phyloP scores from a whole-genome alignment of 1,140 invertebrate species.

The Helicoverpa zea region DNA sequence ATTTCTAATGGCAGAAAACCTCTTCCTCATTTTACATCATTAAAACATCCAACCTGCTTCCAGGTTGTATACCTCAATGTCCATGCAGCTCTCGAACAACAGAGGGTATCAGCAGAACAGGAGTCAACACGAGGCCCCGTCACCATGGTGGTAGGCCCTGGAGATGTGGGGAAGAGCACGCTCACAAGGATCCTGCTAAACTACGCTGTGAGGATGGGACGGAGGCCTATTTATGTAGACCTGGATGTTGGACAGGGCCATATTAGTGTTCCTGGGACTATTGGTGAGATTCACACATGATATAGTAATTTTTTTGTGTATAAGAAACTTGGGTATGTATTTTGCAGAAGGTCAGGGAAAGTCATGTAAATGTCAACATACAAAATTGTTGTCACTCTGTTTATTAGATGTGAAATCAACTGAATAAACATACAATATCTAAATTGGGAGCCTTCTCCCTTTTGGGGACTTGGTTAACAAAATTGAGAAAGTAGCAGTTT shows the following conservation, averaged over 20 bases:
- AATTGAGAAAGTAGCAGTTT: no score
- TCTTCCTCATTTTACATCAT: not conserved
- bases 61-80: constrained; percentile 96
- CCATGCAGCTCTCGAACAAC: constrained; percentile 97
- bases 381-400: no score
- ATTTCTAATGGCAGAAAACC: not conserved
- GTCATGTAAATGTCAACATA: no score
- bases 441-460: no score
- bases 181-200: constrained; percentile 96
- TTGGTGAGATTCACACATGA: constrained; percentile 87
- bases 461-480: no score
- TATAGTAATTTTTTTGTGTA: not conserved
- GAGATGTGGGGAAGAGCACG: constrained; percentile 98
- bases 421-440: no score
- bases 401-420: no score
- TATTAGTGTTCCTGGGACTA: constrained; percentile 96
- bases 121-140: constrained; percentile 92
- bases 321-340: no score
- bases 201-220: constrained; percentile 96
- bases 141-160: constrained; percentile 97
- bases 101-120: constrained; percentile 93
- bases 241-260: constrained; percentile 98
- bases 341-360: no score
- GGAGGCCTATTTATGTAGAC: constrained; percentile 96
- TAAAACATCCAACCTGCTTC: constrained; percentile 17